Evolutionary conservation across 2,113 vertebrate genomes (phyloP).

Genomic region (Anguilla rostrata): DNA sequence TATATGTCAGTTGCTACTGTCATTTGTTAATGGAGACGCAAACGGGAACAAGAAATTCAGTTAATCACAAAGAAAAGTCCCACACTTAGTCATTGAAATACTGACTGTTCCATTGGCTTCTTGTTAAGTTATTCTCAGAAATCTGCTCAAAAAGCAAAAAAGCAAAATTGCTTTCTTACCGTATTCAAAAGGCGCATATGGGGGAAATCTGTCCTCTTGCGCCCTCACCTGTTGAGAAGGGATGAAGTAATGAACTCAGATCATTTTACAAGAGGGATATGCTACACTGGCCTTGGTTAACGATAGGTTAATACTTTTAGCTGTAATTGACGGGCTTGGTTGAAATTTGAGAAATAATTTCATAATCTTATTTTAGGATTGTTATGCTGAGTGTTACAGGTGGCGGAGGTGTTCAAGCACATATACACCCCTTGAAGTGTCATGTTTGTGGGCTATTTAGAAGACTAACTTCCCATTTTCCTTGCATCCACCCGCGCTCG

Average conservation of each 20-base stretch:
- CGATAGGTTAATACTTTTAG: background rate
- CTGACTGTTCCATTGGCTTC: background rate
- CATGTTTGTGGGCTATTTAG: background rate
- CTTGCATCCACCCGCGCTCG: background rate
- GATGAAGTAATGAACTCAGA: background rate
- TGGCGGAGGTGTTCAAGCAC: background rate
- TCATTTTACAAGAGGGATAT: background rate
- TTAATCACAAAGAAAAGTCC: no score
- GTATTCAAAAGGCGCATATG: background rate
- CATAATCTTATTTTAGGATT: no score
- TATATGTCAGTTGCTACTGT: no score
- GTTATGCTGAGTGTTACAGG: no score
- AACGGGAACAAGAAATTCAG: no score
- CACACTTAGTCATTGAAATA: no score
- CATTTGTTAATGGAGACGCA: no score
- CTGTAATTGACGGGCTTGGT: background rate
- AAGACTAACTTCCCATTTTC: background rate
- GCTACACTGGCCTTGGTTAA: background rate
- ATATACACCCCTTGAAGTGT: background rate
- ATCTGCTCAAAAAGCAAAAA: background rate
- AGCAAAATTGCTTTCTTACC: background rate
- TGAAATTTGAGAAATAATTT: no score
- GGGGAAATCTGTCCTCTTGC: slow-evolving; percentile 2
- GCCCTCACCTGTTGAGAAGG: background rate
- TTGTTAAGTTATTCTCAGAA: background rate